phyloP scores from a whole-genome alignment of 2,113 vertebrate species.

The Artemisiospiza belli region DNA sequence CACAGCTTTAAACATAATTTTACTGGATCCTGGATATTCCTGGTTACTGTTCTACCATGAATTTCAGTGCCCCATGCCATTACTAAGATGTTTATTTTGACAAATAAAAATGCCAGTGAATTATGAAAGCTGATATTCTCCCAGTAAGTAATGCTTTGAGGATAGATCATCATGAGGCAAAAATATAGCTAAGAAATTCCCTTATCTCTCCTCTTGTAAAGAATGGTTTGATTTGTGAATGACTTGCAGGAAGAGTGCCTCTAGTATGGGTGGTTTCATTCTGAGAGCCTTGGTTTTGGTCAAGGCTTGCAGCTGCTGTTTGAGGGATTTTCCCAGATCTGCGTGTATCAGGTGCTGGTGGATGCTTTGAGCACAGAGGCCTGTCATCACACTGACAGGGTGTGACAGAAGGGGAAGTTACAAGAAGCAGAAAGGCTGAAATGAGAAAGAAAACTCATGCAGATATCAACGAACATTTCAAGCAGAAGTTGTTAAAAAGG shows the following conservation, averaged over 20 bases:
- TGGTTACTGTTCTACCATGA: background rate
- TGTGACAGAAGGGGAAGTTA: conserved; percentile 47
- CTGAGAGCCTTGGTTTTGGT: background rate
- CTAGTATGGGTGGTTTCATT: background rate
- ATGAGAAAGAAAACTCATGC: background rate
- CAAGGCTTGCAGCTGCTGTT: conserved; percentile 47
- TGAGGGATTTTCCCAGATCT: conserved; percentile 42
- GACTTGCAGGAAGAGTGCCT: conserved; percentile 20
- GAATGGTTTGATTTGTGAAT: background rate
- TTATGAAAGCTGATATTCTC: background rate
- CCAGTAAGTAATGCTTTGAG: background rate
- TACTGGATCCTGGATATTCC: background rate
- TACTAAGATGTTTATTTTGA: background rate
- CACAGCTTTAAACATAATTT: background rate
- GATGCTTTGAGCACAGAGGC: conserved; percentile 6
- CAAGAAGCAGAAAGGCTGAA: conserved; percentile 45
- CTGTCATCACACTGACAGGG: conserved; percentile 44
- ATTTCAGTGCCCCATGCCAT: fast-evolving
- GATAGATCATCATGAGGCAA: background rate
- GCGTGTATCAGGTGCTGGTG: conserved; percentile 1
- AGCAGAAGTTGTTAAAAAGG: background rate
- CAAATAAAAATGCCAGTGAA: background rate
- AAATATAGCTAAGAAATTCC: background rate
- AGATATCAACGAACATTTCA: background rate
- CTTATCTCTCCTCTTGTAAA: background rate